Evolutionary conservation across 2,888 invertebrate genomes (phyloP), one percentile per base, ranked within the genome.

Genomic region (Limnephilus auricula): DNA sequence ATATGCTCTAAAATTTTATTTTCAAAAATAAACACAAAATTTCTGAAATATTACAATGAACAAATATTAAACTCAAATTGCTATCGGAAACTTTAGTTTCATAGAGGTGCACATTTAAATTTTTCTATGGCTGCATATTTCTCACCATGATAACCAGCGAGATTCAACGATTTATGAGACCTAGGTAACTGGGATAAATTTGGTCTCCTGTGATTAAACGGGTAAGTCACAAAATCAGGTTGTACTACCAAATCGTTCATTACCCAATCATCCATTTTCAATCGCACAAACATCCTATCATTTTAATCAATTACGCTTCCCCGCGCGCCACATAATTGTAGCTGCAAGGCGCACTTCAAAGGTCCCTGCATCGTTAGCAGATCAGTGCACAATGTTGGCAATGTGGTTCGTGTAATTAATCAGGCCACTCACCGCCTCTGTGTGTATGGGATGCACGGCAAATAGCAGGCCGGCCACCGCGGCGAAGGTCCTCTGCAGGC

Each of bases 361-460:
- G 65, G 65, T 65, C 65, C n/a, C 65, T 65, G 65, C 65, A 65
- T 65, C 25, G n/a, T 65, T 65, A 65, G 65, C n/a, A 65, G 65
- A 65, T 65, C 25, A 65, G 1, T 65, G 65, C 65, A 65, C 65
- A 65, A 65, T 65, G 25, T 65, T 65, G 65, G 9, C 0, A 9
- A n/a, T 6, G n/a, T 6, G 25, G n/a, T n/a, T n/a, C 65, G 65
- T 25, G 65, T 65, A 65, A 86, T 9, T 12, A 82, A 34, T 85
- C 2, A 85, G 40, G 13, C 9, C 89, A 97, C 98, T 98, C 94
- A 98, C 98, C 94, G 98, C 98, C 95, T 99, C 98, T 0, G 98
- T 98, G 94, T 98, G 98, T 93, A 99, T 97, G 34, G 99, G 98
- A 94, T 99, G 99, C 4, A 97, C 97, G 6, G 98, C 98, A 94